Conservation (phyloP, 2,113 vertebrate species). For the Bufo bufo region DNA sequence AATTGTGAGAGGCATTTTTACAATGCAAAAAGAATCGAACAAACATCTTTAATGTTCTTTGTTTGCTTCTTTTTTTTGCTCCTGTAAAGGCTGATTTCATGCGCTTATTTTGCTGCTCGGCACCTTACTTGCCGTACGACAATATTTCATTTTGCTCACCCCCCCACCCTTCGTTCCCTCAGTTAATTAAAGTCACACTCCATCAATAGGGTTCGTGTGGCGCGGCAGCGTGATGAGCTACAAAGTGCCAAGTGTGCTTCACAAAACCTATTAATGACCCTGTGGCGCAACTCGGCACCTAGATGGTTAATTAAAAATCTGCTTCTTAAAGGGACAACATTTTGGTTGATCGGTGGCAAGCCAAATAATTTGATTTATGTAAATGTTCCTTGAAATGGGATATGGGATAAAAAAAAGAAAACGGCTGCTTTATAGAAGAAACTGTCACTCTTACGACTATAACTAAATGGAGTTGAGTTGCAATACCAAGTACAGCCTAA, state of each 20-base stretch:
- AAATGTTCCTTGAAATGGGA: background rate
- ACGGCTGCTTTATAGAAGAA: too few species aligned
- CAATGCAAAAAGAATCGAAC: conserved; percentile 8
- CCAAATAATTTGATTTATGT: background rate
- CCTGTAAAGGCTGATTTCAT: conserved; percentile 32
- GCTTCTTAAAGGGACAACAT: background rate
- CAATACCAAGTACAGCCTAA: background rate
- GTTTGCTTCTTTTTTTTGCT: conserved; percentile 1
- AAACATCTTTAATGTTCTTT: conserved; percentile 43
- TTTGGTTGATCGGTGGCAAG: background rate
- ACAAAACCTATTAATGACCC: conserved; percentile 46
- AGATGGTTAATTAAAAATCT: conserved; percentile 14
- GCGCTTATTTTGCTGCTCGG: conserved; percentile 45
- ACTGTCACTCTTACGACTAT: too few species aligned
- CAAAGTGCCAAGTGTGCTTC: conserved; percentile 20
- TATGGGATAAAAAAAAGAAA: background rate
- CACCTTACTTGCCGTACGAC: conserved; percentile 29
- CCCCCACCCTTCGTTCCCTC: conserved; percentile 8
- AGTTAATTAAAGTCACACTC: conserved; percentile 56
- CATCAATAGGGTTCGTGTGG: conserved; percentile 44
- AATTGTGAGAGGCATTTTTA: conserved; percentile 19
- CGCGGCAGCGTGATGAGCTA: conserved; percentile 50
- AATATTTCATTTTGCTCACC: conserved; percentile 49
- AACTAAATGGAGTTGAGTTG: background rate
- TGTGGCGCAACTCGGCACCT: background rate